Conservation (phyloP, 2,113 vertebrate species). For the Neotoma lepida region DNA sequence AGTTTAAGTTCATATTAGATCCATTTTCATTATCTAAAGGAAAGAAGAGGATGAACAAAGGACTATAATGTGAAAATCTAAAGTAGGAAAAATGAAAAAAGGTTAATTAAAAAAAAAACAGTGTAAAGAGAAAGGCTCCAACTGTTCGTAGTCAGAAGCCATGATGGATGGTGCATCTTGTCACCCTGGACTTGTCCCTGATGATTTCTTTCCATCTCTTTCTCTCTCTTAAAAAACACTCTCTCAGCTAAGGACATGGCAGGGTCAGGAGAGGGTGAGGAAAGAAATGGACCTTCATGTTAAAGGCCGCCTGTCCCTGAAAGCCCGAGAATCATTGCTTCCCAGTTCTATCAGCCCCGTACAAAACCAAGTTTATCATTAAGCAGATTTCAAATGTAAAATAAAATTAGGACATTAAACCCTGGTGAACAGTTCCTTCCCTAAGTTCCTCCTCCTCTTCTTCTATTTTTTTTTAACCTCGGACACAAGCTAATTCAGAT, state of each 20-base stretch:
- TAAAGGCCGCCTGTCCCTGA: conserved; percentile 34
- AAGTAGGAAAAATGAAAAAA: conserved; percentile 82
- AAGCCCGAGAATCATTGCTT: conserved; percentile 31
- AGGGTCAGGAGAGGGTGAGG: conserved; percentile 11
- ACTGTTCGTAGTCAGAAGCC: conserved; percentile 76
- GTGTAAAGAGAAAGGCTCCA: conserved; percentile 78
- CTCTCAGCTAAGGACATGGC: conserved; percentile 65
- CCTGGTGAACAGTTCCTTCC: not conserved
- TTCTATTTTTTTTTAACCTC: not conserved
- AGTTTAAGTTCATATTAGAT: conserved; percentile 81
- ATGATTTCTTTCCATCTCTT: conserved; percentile 68
- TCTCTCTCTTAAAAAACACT: conserved; percentile 33
- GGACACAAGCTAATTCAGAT: not conserved
- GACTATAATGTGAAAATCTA: conserved; percentile 78
- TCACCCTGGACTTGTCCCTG: conserved; percentile 71
- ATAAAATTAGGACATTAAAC: conserved; percentile 56
- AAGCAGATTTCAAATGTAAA: conserved; percentile 42
- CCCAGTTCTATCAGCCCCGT: conserved; percentile 1
- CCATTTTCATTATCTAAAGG: conserved; percentile 82
- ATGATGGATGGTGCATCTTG: conserved; percentile 70
- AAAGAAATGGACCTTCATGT: not conserved
- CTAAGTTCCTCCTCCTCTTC: not conserved
- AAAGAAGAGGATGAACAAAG: conserved; percentile 79
- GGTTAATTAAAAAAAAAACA: conserved; percentile 78
- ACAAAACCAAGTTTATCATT: conserved; percentile 56